Conservation (phyloP, 2,888 invertebrate species). For the Lottia scabra region DNA sequence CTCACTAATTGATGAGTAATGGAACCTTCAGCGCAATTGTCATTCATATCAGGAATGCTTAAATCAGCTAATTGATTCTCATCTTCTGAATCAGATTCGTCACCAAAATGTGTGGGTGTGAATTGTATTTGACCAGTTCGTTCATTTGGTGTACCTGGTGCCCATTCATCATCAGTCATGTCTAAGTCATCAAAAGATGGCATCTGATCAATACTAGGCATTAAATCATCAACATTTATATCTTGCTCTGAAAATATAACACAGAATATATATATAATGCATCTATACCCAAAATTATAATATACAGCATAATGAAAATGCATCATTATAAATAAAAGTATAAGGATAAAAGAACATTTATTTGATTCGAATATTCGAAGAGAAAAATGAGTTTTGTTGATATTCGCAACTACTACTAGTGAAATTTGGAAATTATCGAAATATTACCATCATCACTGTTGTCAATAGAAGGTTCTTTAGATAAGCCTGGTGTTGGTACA, state of each 20-base stretch:
- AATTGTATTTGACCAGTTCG: constrained; percentile 27
- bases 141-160: constrained; percentile 20
- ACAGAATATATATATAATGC: no score
- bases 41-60: constrained; percentile 33
- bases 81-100: constrained; percentile 50
- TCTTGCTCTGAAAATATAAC: constrained; percentile 9
- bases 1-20: constrained; percentile 43
- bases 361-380: no score
- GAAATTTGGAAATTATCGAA: not conserved
- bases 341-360: no score
- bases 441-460: constrained; percentile 51
- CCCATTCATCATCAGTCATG: constrained; percentile 56
- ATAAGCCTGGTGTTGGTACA: constrained; percentile 44
- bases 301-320: not conserved
- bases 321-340: no score
- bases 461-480: constrained; percentile 52
- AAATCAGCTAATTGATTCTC: constrained; percentile 38
- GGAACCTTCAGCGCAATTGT: constrained; percentile 14
- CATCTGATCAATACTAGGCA: constrained; percentile 50
- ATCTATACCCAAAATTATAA: no score
- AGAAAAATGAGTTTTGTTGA: no score
- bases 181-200: constrained; percentile 58
- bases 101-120: constrained; percentile 52
- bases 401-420: not conserved
- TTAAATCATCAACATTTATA: constrained; percentile 45